Conservation (phyloP, 2,888 invertebrate species). For the Mimachlamys varia region DNA sequence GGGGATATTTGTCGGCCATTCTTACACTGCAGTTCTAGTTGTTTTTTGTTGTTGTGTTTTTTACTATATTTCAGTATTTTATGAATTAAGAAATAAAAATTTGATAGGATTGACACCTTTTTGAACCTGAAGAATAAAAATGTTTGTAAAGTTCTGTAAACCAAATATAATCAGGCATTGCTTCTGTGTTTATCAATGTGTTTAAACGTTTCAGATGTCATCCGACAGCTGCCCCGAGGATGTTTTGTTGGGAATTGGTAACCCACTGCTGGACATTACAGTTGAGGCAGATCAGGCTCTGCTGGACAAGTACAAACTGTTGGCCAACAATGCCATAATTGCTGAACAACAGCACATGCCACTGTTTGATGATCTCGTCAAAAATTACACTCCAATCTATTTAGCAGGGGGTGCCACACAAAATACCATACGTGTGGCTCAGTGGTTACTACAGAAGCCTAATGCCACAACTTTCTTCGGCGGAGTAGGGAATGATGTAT, state of each 20-base stretch:
- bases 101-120: no score
- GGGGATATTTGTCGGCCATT: no score
- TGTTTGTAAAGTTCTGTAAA: no score
- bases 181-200: not conserved
- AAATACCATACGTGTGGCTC: constrained; percentile 94
- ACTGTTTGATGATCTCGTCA: constrained; percentile 85
- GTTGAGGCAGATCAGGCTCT: constrained; percentile 89
- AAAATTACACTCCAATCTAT: constrained; percentile 84
- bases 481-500: constrained; percentile 95
- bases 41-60: no score
- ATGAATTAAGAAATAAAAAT: no score
- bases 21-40: no score
- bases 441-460: constrained; percentile 94
- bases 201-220: constrained; percentile 56
- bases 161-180: no score
- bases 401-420: constrained; percentile 98
- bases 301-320: constrained; percentile 91
- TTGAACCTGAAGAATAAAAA: no score
- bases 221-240: constrained; percentile 83
- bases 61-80: no score
- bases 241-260: constrained; percentile 94
- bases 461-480: constrained; percentile 94
- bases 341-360: constrained; percentile 94
- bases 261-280: constrained; percentile 97
- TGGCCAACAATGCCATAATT: constrained; percentile 96